Percentiles rank a stretch among this genome's conserved stretches.
Evolutionary conservation across 2,797 vertebrate species (phyloP).

Genomic region (Sebastes elongatus): DNA sequence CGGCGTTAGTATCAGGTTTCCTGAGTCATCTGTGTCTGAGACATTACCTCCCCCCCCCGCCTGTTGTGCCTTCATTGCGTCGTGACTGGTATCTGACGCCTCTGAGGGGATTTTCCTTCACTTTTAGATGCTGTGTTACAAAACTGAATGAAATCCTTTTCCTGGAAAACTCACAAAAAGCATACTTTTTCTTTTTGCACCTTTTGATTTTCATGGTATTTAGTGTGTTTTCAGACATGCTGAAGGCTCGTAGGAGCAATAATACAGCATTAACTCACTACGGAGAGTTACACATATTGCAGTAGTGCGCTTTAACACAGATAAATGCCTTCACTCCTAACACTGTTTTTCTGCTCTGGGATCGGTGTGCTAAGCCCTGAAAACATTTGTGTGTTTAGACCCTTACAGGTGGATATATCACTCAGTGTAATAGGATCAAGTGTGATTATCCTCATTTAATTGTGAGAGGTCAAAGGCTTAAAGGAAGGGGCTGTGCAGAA

Average conservation of each 20-base stretch:
- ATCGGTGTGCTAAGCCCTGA: conserved; percentile 42
- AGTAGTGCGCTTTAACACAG: neutral
- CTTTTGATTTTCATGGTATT: neutral
- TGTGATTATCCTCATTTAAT: conserved; percentile 64
- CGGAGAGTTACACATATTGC: neutral
- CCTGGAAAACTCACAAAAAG: neutral
- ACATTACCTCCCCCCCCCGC: neutral
- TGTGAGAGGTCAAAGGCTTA: conserved; percentile 51
- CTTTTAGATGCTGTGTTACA: neutral
- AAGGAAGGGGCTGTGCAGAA: conserved; percentile 23
- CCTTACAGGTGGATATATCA: conserved; percentile 55
- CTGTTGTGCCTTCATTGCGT: neutral
- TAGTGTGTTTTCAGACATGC: neutral
- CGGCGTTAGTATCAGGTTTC: conserved; percentile 8
- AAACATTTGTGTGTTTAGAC: conserved; percentile 47
- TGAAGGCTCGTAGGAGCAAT: neutral
- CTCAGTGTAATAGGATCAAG: conserved; percentile 59
- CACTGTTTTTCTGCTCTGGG: conserved; percentile 1
- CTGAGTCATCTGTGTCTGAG: conserved; percentile 20
- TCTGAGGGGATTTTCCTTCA: conserved; percentile 7
- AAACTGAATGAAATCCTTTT: conserved; percentile 4
- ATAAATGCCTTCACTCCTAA: conserved; percentile 9
- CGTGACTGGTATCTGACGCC: neutral
- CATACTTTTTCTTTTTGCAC: neutral
- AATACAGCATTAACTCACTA: neutral